Evolutionary conservation across 2,797 vertebrate species (phyloP).

Genomic region (Bovichtus diacanthus): DNA sequence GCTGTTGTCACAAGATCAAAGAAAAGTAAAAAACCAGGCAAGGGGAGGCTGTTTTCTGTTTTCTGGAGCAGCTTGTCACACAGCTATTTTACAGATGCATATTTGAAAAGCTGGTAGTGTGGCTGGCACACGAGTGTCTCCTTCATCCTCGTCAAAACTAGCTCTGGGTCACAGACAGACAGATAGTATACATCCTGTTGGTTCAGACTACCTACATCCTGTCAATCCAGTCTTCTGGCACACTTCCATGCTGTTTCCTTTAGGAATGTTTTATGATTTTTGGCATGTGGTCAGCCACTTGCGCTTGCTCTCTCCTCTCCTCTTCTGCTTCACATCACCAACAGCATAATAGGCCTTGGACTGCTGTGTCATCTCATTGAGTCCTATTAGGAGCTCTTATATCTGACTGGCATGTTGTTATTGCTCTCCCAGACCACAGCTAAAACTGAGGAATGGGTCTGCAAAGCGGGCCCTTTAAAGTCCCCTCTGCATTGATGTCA

Average conservation of each 20-base stretch:
- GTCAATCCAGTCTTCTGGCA: slow-evolving; percentile 8
- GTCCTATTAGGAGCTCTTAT: slow-evolving; percentile 69
- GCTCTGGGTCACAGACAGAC: slow-evolving; percentile 41
- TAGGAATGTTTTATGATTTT: slow-evolving; percentile 16
- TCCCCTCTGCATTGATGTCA: slow-evolving; percentile 28
- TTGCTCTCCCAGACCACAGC: slow-evolving; percentile 57
- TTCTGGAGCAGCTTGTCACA: slow-evolving; percentile 57
- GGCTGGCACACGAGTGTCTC: slow-evolving; percentile 50
- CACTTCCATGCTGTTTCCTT: slow-evolving; percentile 16
- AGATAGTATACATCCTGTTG: slow-evolving; percentile 34
- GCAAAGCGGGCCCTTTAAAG: slow-evolving; percentile 53
- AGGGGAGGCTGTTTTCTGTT: slow-evolving; percentile 49
- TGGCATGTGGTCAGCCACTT: slow-evolving; percentile 36
- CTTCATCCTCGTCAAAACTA: slow-evolving; percentile 41
- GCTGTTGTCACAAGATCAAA: slow-evolving; percentile 77
- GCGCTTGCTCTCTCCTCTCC: slow-evolving; percentile 6
- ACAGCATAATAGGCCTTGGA: slow-evolving; percentile 54
- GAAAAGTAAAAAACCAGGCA: slow-evolving; percentile 51
- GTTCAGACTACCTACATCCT: slow-evolving; percentile 24
- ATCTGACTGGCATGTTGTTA: slow-evolving; percentile 71
- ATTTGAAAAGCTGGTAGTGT: slow-evolving; percentile 52
- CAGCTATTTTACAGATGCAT: slow-evolving; percentile 57
- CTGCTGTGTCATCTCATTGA: slow-evolving; percentile 69
- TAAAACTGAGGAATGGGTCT: slow-evolving; percentile 55
- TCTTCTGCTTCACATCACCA: slow-evolving; percentile 43